Evolutionary conservation across 2,888 invertebrate genomes (phyloP).

Genomic region (Balanococcus diminutus): DNA sequence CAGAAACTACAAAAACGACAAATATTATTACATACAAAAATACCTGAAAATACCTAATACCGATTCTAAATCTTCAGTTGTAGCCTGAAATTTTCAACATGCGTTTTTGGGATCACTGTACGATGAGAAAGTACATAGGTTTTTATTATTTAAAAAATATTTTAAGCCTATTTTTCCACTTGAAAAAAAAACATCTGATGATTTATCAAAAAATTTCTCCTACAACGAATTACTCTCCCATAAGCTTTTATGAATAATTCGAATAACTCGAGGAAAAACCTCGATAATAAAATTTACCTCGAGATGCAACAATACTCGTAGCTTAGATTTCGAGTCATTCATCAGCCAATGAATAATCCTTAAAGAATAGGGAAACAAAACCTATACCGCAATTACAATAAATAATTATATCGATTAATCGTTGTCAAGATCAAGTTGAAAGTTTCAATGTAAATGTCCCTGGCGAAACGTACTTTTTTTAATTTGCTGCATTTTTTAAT

Average conservation of each 20-base stretch:
- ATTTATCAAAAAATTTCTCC: no score
- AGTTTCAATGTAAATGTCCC: neutral
- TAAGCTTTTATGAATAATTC: neutral
- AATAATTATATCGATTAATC: conserved; percentile 28
- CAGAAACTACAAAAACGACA: no score
- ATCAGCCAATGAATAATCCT: neutral
- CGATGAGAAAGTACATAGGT: no score
- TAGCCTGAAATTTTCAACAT: no score
- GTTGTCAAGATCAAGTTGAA: conserved; percentile 19
- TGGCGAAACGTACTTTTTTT: neutral
- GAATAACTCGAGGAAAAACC: neutral
- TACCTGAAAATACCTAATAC: no score
- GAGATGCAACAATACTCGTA: neutral
- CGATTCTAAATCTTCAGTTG: no score
- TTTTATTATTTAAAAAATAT: no score
- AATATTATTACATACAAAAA: no score
- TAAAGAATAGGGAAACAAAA: neutral
- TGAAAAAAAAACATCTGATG: no score
- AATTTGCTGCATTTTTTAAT: neutral
- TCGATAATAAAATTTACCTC: neutral
- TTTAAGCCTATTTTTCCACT: no score
- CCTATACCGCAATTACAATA: neutral
- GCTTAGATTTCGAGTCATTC: neutral
- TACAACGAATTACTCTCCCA: no score
- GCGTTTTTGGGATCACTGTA: no score